Evolutionary conservation across 1,140 invertebrate species (phyloP).

Genomic region (Phenacoccus solenopsis): DNA sequence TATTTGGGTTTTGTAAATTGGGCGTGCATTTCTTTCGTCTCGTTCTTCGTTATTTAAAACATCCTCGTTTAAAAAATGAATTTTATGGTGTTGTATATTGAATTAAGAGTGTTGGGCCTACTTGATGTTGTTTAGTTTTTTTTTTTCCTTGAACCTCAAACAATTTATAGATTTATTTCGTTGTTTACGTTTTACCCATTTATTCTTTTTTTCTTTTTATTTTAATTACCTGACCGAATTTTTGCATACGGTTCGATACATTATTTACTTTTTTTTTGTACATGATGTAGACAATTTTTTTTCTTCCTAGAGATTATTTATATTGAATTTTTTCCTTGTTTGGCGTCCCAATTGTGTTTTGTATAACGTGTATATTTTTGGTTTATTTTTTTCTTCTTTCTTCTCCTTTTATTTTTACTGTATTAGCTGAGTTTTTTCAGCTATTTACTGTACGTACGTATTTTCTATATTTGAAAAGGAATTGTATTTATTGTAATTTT

Average conservation of each 20-base stretch:
- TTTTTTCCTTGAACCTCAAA: not conserved
- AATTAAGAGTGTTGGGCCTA: too few species aligned
- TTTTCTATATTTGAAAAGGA: not conserved
- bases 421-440: too few species aligned
- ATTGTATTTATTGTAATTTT: not conserved
- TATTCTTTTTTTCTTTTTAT: too few species aligned
- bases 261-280: not conserved
- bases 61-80: too few species aligned
- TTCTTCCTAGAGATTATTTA: not conserved
- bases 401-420: too few species aligned
- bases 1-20: too few species aligned
- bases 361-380: not conserved
- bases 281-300: not conserved
- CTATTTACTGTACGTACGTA: not conserved
- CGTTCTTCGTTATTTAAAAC: too few species aligned
- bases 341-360: not conserved
- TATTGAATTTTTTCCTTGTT: not conserved
- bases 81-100: too few species aligned
- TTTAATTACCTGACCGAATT: not conserved
- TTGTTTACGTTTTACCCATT: not conserved
- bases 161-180: not conserved
- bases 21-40: too few species aligned
- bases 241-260: not conserved
- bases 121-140: not conserved
- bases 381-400: too few species aligned